Conservation (phyloP, 2,113 vertebrate genomes). For the Clarias batrachus region DNA sequence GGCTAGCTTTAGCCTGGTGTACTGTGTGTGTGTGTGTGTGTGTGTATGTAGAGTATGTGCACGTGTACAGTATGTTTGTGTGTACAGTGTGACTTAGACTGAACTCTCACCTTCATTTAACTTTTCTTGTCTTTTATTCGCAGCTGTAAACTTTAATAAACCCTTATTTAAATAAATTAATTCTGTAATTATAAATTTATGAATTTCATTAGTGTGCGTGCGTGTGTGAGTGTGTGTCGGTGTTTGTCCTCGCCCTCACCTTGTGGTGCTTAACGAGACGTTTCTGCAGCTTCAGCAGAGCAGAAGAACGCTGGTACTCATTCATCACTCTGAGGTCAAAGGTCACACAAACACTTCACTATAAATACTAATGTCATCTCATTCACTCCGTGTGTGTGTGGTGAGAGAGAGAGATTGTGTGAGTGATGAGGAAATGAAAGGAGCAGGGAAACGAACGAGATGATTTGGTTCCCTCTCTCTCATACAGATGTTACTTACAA, state of each 20-base stretch:
- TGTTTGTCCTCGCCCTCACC: constrained; percentile 24
- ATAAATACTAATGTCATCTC: background rate
- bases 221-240: constrained; percentile 17
- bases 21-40: background rate
- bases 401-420: background rate
- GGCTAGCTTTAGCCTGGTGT: background rate
- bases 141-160: background rate
- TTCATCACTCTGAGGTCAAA: constrained; percentile 16
- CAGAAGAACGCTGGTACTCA: background rate
- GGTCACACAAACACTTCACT: constrained; percentile 23
- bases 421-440: background rate
- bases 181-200: background rate
- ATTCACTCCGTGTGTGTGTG: background rate
- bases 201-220: background rate
- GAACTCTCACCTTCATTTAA: constrained; percentile 3
- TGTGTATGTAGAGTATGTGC: background rate
- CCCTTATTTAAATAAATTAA: constrained; percentile 1
- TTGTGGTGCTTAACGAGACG: background rate
- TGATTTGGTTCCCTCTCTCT: background rate
- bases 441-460: background rate
- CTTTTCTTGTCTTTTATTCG: background rate
- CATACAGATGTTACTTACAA: too few species aligned
- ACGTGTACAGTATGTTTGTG: too few species aligned
- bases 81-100: background rate
- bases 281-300: constrained; percentile 22